Percentiles rank a stretch among this genome's conserved stretches.
These are phyloP conservation scores for Psilopogon haemacephalus DNA, from an alignment of 2,113 vertebrate species.

Conservation along the genomic window DNA sequence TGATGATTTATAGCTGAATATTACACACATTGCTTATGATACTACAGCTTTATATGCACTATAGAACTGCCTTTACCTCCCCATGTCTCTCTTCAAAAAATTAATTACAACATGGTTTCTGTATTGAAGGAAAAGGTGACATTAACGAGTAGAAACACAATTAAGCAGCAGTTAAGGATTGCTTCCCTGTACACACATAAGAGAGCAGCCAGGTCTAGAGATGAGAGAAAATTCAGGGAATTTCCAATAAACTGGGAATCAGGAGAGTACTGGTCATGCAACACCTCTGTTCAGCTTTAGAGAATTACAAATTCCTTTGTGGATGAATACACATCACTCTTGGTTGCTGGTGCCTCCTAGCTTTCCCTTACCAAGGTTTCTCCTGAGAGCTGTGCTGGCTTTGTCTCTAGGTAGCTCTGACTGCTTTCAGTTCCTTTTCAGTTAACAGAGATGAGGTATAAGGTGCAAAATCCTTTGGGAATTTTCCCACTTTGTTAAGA, in stretches of 20 bases:
- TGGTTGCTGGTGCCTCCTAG: not conserved
- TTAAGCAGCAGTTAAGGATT: not conserved
- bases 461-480: not conserved
- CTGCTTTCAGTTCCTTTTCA: not conserved
- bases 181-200: not conserved
- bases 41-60: not conserved
- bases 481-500: not conserved
- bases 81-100: not conserved
- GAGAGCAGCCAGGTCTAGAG: not conserved
- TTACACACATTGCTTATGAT: not conserved
- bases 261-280: not conserved
- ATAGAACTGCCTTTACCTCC: not conserved
- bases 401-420: not conserved
- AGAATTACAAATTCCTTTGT: not conserved
- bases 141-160: not conserved
- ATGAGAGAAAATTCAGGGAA: not conserved
- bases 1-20: slow-evolving; percentile 10
- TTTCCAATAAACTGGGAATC: not conserved
- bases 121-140: not conserved
- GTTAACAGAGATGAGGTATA: not conserved
- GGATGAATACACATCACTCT: not conserved
- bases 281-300: not conserved
- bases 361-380: not conserved
- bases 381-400: not conserved
- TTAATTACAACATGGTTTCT: not conserved